Conservation (phyloP, 2,113 vertebrate species). For the Sebastes fasciatus region DNA sequence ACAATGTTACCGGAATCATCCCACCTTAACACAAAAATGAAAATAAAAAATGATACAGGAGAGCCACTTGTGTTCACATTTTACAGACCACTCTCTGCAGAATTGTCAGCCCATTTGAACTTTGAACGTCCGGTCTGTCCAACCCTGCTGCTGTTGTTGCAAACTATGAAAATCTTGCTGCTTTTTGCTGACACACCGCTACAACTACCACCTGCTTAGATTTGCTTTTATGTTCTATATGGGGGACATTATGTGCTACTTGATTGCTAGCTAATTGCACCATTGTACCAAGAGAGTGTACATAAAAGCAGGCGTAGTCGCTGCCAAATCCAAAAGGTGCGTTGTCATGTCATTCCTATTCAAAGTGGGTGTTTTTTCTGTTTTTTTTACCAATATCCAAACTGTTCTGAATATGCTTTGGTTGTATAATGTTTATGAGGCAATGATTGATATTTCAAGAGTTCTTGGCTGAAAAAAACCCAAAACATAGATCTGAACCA, state of each 20-base stretch:
- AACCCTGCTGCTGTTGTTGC: background rate
- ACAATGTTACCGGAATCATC: background rate
- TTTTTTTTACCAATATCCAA: background rate
- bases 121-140: background rate
- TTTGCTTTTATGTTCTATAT: constrained; percentile 31
- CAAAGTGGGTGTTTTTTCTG: background rate
- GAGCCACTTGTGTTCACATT: background rate
- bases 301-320: constrained; percentile 10
- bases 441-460: no score
- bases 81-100: background rate
- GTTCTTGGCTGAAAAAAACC: background rate
- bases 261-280: constrained; percentile 27
- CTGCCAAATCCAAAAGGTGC: constrained; percentile 17
- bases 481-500: background rate
- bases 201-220: constrained; percentile 34
- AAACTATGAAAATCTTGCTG: background rate
- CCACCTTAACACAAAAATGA: background rate
- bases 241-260: constrained; percentile 28
- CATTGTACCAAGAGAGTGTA: constrained; percentile 1
- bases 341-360: constrained; percentile 7
- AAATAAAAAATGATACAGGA: background rate
- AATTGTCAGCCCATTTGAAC: constrained; percentile 1
- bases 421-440: background rate
- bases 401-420: background rate
- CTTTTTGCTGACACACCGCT: constrained; percentile 33